These are phyloP conservation scores for Atopsyche davidsoni DNA, from an alignment of 1,140 invertebrate species.

Conservation along the genomic window DNA sequence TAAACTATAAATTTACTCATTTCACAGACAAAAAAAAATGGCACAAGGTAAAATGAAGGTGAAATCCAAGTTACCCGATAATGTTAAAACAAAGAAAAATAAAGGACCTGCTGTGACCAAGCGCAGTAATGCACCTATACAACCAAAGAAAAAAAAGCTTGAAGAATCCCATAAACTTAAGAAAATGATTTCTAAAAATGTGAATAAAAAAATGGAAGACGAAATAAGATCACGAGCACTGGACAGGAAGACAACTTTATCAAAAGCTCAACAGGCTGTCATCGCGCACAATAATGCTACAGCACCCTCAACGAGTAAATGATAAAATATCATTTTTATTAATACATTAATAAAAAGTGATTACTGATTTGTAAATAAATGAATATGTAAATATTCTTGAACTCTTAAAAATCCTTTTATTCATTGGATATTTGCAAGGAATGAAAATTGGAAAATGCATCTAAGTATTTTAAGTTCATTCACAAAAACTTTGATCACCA, in stretches of 20 bases:
- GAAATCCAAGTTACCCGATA: conserved; percentile 45
- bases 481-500: no score
- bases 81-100: conserved; percentile 41
- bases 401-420: no score
- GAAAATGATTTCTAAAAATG: conserved; percentile 50
- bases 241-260: conserved; percentile 39
- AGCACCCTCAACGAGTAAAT: conserved; percentile 2
- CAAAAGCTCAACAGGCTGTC: conserved; percentile 40
- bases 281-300: conserved; percentile 25
- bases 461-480: no score
- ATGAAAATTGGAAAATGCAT: no score
- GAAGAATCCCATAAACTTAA: conserved; percentile 51
- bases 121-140: conserved; percentile 49
- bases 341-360: background rate
- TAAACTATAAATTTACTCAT: no score
- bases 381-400: background rate
- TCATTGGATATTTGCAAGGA: no score
- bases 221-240: conserved; percentile 49
- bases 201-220: conserved; percentile 53
- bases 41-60: conserved; percentile 53
- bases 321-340: background rate
- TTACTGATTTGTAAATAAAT: background rate
- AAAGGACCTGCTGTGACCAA: conserved; percentile 39
- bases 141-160: conserved; percentile 50
- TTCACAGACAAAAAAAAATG: no score